Base-by-base conservation (phyloP, 2,797 vertebrate genomes). In the Eulemur rubriventer region DNA sequence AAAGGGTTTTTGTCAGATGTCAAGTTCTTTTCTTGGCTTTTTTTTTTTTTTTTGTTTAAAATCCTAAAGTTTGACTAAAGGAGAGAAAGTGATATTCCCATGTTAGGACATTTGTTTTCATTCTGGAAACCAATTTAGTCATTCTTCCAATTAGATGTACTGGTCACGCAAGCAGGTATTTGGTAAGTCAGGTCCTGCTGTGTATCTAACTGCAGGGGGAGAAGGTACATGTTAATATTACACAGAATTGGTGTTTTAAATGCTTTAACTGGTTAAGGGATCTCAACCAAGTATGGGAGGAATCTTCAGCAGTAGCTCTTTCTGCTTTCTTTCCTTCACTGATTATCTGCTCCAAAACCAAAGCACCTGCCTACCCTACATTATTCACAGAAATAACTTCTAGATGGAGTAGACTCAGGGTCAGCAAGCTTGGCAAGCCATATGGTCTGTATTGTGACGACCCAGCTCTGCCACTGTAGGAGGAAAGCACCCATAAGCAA, bases 81-180 rank as follows among this genome's bases (percentile, higher is more conserved):
- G 61, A 72, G 63, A 80, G 59, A 91, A 96, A 91, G 43, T 79
- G 28, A 48, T 79, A 7, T 55, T 84, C 9, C 30, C 50, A 6
- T 63, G 3, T 88, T 57, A 96, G 81, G 30, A 57, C 16, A 75
- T 84, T 78, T 96, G 50, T 75, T 95, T 94, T 94, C 35, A 85
- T 35, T 63, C 57, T 61, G 17, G 38, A 83, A 83, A 89, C 33
- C 41, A 55, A 35, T 89, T 33, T 89, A 43, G 20, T 90, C 55
- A 33, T 73, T 79, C 69, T 43, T 96, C 95, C 57, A 73, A 9
- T n/a, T 52, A n/a, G 20, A 70, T 43, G n/a, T 57, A 14, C 18
- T 80, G 30, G 14, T 52, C 30, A 86, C 2, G 30, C 59, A 78
- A 81, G 35, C 33, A 86, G 65, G 26, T 73, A 20, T 75, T 88